Percentiles rank a stretch among this genome's conserved stretches.
These are phyloP conservation scores for Spermophilus dauricus DNA, from an alignment of 2,113 vertebrate genomes.

Conservation along the genomic window DNA sequence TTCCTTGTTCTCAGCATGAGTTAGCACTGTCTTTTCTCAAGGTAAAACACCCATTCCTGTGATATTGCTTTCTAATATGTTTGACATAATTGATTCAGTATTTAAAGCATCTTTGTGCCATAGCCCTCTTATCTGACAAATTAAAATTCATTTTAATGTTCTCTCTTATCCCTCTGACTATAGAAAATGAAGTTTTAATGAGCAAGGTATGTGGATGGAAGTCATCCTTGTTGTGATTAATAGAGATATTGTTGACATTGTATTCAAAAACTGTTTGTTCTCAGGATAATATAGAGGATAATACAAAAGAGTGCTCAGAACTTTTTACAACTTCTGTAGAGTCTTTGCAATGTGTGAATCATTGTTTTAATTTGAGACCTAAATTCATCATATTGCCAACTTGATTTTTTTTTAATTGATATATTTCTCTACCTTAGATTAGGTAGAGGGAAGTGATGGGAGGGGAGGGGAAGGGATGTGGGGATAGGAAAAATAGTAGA, in stretches of 20 bases:
- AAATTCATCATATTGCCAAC: background rate
- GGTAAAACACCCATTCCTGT: background rate
- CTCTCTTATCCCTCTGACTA: background rate
- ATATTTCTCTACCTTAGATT: no score
- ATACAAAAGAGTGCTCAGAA: background rate
- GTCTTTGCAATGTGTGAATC: background rate
- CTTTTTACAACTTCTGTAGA: background rate
- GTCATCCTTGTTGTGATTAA: background rate
- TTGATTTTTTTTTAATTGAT: background rate
- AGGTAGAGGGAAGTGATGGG: no score
- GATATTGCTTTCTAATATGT: background rate
- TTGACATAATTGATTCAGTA: background rate
- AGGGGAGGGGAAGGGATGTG: no score
- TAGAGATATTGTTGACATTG: background rate
- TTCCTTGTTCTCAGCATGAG: background rate
- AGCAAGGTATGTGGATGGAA: background rate
- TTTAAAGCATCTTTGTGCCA: background rate
- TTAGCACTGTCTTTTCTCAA: background rate
- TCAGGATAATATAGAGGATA: background rate
- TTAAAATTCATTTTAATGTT: slow-evolving; percentile 34
- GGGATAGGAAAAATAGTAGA: no score
- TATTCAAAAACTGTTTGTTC: slow-evolving; percentile 38
- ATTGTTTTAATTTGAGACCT: slow-evolving; percentile 28
- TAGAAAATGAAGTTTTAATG: slow-evolving; percentile 4
- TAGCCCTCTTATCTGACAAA: background rate